Evolutionary conservation across 2,113 vertebrate genomes (phyloP).

Genomic region (Chaenocephalus aceratus): DNA sequence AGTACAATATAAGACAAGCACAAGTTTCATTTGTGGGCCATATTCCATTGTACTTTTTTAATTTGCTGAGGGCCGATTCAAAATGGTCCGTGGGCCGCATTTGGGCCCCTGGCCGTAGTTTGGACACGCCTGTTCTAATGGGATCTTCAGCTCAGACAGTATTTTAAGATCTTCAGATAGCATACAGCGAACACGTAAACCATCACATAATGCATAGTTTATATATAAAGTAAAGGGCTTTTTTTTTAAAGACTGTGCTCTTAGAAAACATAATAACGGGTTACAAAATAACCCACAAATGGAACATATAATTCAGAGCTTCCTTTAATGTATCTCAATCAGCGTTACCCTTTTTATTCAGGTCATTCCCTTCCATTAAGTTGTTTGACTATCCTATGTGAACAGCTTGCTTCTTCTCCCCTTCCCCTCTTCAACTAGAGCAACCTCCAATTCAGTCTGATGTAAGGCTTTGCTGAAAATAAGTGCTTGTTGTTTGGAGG

Average conservation of each 20-base stretch:
- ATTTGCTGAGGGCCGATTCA: no score
- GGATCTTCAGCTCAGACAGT: no score
- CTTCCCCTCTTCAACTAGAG: not conserved
- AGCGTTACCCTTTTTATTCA: slow-evolving; percentile 1
- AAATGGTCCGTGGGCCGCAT: no score
- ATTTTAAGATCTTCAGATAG: not conserved
- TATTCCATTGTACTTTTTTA: no score
- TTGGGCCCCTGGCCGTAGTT: no score
- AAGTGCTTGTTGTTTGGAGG: slow-evolving; percentile 18
- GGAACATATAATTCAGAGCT: slow-evolving; percentile 14
- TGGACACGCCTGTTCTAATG: not conserved
- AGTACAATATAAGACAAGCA: no score
- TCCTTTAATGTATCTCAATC: slow-evolving; percentile 15
- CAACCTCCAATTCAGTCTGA: slow-evolving; percentile 28
- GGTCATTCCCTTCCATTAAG: slow-evolving; percentile 27
- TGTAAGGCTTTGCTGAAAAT: slow-evolving; percentile 27
- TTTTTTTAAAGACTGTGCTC: not conserved
- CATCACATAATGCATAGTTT: not conserved
- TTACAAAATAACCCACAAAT: slow-evolving; percentile 8
- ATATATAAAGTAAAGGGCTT: not conserved
- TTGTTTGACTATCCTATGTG: not conserved
- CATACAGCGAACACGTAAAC: not conserved
- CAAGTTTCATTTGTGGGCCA: no score
- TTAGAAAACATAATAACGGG: not conserved
- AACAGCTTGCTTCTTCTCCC: slow-evolving; percentile 8